Conservation (phyloP, 2,113 vertebrate genomes). For the Maccullochella peelii region DNA sequence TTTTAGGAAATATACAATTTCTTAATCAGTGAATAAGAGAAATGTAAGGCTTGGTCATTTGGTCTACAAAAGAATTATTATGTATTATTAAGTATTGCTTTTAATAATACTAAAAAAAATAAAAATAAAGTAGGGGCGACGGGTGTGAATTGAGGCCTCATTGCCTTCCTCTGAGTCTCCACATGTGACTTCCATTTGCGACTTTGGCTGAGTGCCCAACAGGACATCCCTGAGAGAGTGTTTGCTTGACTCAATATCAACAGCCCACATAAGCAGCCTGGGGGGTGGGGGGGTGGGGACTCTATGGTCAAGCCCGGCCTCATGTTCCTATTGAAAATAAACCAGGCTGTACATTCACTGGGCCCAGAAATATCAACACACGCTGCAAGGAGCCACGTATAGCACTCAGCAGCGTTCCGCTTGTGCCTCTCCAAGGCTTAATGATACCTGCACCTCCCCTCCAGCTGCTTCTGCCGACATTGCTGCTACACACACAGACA, state of each 20-base stretch:
- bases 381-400: constrained; percentile 67
- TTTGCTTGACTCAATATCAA: constrained; percentile 85
- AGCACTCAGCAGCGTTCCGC: constrained; percentile 68
- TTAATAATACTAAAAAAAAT: constrained; percentile 19
- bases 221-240: constrained; percentile 86
- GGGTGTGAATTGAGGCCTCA: constrained; percentile 69
- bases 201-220: constrained; percentile 81
- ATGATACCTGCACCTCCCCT: constrained; percentile 97
- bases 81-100: background rate
- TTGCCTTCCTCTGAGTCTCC: constrained; percentile 71
- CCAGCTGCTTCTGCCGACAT: constrained; percentile 90
- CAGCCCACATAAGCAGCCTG: constrained; percentile 75
- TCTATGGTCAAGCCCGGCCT: constrained; percentile 48
- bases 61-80: background rate
- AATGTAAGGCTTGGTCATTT: constrained; percentile 16
- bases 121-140: constrained; percentile 2
- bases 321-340: constrained; percentile 82
- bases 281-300: constrained; percentile 28
- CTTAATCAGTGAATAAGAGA: constrained; percentile 7
- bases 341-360: constrained; percentile 65
- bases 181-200: constrained; percentile 84
- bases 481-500: constrained; percentile 59
- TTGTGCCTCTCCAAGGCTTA: constrained; percentile 92
- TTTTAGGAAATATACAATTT: constrained; percentile 22
- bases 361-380: constrained; percentile 76